Evolutionary conservation across 2,113 vertebrate genomes (phyloP).

Genomic region (Odontesthes bonariensis): DNA sequence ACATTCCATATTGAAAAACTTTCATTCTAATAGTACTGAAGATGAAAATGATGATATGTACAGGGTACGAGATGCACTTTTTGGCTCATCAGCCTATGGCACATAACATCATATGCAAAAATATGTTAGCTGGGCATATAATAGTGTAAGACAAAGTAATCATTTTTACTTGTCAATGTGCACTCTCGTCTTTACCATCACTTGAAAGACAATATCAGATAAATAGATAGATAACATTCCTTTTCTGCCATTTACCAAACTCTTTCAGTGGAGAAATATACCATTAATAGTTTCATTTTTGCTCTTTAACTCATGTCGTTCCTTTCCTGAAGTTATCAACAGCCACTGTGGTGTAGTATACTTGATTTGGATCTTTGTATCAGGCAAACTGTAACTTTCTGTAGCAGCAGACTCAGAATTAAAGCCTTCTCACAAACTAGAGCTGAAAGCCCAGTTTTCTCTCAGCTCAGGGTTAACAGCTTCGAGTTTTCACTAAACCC

Average conservation of each 20-base stretch:
- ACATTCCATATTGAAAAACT: no score
- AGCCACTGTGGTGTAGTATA: not conserved
- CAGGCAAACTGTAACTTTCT: not conserved
- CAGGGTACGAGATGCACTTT: not conserved
- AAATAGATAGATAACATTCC: no score
- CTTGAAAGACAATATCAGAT: no score
- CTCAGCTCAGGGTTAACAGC: constrained; percentile 25
- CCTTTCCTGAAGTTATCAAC: not conserved
- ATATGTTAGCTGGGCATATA: not conserved
- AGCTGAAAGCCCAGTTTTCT: constrained; percentile 8
- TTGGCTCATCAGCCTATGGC: not conserved
- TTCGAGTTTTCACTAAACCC: constrained; percentile 23
- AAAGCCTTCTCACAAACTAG: constrained; percentile 2
- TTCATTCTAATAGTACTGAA: not conserved
- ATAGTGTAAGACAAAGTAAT: not conserved
- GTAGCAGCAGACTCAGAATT: not conserved
- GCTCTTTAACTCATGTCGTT: no score
- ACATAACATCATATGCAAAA: not conserved
- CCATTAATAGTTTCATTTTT: no score
- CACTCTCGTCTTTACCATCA: no score
- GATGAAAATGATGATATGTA: no score
- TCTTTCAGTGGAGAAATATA: no score
- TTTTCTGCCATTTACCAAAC: no score
- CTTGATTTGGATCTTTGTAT: not conserved
- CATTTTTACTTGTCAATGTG: no score